Evolutionary conservation across 2,888 invertebrate genomes (phyloP).

Genomic region (Apodemia mormo): DNA sequence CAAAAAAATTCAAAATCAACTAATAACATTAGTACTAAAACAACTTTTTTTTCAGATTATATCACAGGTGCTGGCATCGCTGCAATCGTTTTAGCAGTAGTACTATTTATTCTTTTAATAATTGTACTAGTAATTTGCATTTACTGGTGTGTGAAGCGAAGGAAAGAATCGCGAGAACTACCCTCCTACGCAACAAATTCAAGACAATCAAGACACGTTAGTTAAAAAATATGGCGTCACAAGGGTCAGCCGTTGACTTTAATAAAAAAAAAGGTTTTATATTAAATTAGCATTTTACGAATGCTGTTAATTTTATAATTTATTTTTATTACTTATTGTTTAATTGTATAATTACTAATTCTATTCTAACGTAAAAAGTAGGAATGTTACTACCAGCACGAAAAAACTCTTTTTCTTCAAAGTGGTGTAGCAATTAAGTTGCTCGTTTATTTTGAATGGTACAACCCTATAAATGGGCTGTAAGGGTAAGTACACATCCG

Average conservation of each 20-base stretch:
- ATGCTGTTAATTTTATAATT: not conserved
- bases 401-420: no score
- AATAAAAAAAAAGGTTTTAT: not conserved
- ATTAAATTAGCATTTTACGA: not conserved
- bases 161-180: conserved; percentile 80
- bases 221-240: conserved; percentile 37
- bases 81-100: conserved; percentile 85
- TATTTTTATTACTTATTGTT: not conserved
- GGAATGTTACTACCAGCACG: no score
- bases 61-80: conserved; percentile 81
- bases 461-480: no score
- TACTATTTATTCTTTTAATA: conserved; percentile 82
- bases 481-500: no score
- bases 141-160: conserved; percentile 82
- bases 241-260: not conserved
- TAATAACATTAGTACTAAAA: no score
- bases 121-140: conserved; percentile 67
- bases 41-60: conserved; percentile 60
- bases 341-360: no score
- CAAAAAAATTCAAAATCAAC: no score
- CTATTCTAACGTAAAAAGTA: no score
- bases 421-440: no score
- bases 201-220: conserved; percentile 51
- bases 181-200: conserved; percentile 64
- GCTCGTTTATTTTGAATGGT: no score